Evolutionary conservation across 1,140 invertebrate species (phyloP).

Genomic region (Cryptotermes secundus): DNA sequence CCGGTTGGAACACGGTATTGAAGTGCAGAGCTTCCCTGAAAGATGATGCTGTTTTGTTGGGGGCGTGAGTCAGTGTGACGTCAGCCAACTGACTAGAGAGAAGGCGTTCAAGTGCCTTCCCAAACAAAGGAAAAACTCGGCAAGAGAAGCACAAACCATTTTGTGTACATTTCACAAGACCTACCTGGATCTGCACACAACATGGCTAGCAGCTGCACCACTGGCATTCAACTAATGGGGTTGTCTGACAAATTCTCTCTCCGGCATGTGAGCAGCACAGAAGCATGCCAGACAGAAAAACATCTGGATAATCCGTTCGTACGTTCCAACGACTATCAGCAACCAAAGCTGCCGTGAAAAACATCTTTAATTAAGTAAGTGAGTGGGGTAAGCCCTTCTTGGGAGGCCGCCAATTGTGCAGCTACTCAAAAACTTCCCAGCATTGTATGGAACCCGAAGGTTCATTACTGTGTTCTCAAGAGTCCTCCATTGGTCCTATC

Average conservation of each 20-base stretch:
- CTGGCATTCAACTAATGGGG: neutral
- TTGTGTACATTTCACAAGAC: neutral
- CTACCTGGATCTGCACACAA: neutral
- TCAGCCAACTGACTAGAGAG: neutral
- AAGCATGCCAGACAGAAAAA: neutral
- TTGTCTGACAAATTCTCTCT: neutral
- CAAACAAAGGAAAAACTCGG: too few relatives aligned
- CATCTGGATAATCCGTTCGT: too few relatives aligned
- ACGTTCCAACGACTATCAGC: too few relatives aligned
- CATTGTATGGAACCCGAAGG: too few relatives aligned
- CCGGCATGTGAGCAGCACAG: neutral
- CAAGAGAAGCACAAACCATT: too few relatives aligned
- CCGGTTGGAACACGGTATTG: neutral
- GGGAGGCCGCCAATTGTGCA: too few relatives aligned
- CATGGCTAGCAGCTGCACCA: neutral
- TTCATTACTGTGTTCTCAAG: too few relatives aligned
- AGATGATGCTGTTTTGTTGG: neutral
- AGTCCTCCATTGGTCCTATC: too few relatives aligned
- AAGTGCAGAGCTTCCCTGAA: conserved; percentile 6
- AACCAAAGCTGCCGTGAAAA: too few relatives aligned
- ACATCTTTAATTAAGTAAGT: too few relatives aligned
- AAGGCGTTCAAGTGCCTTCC: neutral
- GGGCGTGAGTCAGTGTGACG: neutral
- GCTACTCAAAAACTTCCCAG: too few relatives aligned
- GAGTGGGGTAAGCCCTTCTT: too few relatives aligned